A percentile compares a stretch with the other conserved stretches of the same genome.
phyloP scores from a whole-genome alignment of 2,797 vertebrate genomes.

The Sebastolobus altivelis region DNA sequence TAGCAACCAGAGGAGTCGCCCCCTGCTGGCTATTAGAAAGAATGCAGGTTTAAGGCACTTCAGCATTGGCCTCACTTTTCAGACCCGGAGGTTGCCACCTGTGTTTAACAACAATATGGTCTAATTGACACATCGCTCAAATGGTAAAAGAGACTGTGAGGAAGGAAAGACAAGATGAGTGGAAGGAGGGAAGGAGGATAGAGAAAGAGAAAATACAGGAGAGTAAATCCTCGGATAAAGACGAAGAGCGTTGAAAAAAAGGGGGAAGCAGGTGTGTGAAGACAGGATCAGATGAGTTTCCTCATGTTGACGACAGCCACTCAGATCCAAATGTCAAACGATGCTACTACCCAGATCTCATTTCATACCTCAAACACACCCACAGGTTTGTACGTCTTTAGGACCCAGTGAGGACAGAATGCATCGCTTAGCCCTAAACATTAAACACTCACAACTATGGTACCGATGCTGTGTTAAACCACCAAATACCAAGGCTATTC shows the following conservation, averaged over 20 bases:
- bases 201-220: neutral
- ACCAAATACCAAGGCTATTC: neutral
- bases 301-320: conserved; percentile 10
- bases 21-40: too few relatives aligned
- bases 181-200: neutral
- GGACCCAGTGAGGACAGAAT: neutral
- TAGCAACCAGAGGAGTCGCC: too few relatives aligned
- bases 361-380: conserved; percentile 32
- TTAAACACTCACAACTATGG: neutral
- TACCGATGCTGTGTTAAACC: neutral
- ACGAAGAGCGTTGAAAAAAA: neutral
- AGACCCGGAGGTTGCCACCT: too few relatives aligned
- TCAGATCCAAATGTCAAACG: conserved; percentile 50
- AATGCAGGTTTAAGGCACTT: too few relatives aligned
- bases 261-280: conserved; percentile 22
- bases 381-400: neutral
- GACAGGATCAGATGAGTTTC: conserved; percentile 24
- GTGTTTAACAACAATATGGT: neutral
- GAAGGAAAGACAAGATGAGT: neutral
- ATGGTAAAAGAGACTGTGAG: neutral
- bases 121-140: neutral
- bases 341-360: conserved; percentile 30
- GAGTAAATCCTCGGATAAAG: neutral
- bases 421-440: neutral
- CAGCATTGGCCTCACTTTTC: too few relatives aligned